Conservation (phyloP, 2,888 invertebrate species). For the Alloscopus bannaensis region DNA sequence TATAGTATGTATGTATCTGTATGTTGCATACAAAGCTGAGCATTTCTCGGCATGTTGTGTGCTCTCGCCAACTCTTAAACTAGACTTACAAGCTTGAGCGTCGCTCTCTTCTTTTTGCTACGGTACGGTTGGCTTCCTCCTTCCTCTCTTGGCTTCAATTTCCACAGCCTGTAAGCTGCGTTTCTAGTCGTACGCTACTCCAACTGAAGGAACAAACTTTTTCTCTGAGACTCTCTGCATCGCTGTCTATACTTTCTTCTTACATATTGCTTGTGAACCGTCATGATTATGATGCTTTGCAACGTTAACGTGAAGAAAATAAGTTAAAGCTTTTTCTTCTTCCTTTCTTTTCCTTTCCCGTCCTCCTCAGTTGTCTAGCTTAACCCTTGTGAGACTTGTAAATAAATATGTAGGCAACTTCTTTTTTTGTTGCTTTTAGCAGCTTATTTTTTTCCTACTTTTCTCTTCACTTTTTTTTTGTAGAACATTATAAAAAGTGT, state of each 20-base stretch:
- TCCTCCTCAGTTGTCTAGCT: no score
- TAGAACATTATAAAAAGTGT: no score
- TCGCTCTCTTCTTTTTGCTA: not conserved
- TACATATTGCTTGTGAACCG: conserved; percentile 26
- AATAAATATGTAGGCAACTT: conserved; percentile 51
- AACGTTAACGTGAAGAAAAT: conserved; percentile 38
- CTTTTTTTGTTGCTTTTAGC: conserved; percentile 51
- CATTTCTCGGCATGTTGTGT: no score
- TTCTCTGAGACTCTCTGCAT: no score
- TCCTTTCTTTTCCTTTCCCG: no score
- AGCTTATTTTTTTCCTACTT: conserved; percentile 51
- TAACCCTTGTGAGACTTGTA: conserved; percentile 52
- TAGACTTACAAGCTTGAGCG: no score
- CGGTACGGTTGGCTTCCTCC: conserved; percentile 37
- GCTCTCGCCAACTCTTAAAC: no score
- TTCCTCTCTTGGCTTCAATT: conserved; percentile 19
- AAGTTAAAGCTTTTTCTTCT: conserved; percentile 39
- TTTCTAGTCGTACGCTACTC: not conserved
- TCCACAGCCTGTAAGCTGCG: no score
- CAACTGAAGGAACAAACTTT: not conserved
- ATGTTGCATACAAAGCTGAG: no score
- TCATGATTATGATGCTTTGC: conserved; percentile 36
- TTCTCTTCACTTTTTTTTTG: conserved; percentile 40
- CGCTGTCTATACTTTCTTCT: conserved; percentile 10
- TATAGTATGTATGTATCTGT: no score